These are phyloP conservation scores for Lepidurus apus DNA, from an alignment of 1,140 invertebrate genomes.

Conservation along the genomic window DNA sequence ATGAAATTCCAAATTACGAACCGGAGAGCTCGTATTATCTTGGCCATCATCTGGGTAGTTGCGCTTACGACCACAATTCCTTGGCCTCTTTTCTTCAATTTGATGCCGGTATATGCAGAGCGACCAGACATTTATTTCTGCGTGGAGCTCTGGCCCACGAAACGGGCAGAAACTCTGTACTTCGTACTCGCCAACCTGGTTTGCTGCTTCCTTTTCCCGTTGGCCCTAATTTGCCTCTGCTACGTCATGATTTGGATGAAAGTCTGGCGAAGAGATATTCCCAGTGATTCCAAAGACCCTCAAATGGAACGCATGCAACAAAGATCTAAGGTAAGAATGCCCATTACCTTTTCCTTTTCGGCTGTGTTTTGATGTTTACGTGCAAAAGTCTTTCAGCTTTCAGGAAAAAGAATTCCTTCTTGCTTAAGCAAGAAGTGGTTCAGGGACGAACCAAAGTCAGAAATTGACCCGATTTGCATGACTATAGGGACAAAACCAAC, in stretches of 20 bases:
- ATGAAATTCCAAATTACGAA: constrained; percentile 86
- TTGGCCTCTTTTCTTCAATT: constrained; percentile 83
- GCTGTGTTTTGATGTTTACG: too few relatives aligned
- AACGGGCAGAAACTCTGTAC: constrained; percentile 70
- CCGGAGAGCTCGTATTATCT: constrained; percentile 72
- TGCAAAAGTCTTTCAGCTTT: neutral
- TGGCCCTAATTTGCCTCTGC: constrained; percentile 83
- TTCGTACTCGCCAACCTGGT: constrained; percentile 84
- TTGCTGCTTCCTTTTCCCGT: constrained; percentile 86
- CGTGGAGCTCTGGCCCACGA: constrained; percentile 76
- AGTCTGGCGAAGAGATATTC: constrained; percentile 78
- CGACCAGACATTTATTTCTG: constrained; percentile 54
- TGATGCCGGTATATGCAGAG: constrained; percentile 57
- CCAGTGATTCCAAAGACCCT: constrained; percentile 82
- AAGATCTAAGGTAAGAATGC: constrained; percentile 62
- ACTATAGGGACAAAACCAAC: too few relatives aligned
- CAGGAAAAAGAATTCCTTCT: too few relatives aligned
- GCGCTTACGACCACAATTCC: constrained; percentile 76
- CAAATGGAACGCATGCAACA: constrained; percentile 86
- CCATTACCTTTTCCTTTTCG: neutral
- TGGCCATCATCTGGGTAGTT: constrained; percentile 84
- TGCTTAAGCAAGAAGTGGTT: neutral
- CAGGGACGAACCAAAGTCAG: neutral
- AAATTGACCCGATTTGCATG: too few relatives aligned
- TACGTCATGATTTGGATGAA: constrained; percentile 90